Conservation (phyloP, 2,797 vertebrate species). For the Semotilus atromaculatus region DNA sequence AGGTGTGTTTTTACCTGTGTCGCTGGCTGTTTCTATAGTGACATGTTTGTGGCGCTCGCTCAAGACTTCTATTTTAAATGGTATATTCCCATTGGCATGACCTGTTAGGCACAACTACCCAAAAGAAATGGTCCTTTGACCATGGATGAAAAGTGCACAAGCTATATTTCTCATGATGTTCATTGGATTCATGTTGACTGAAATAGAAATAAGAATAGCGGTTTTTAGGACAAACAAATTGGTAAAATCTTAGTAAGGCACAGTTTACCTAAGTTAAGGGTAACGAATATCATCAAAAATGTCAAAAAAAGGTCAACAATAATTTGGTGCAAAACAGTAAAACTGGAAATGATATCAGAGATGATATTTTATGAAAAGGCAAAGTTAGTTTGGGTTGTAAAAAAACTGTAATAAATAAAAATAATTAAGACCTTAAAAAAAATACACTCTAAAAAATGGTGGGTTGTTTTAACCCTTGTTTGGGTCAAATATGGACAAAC, state of each 20-base stretch:
- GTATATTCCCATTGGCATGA: background rate
- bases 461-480: too few relatives aligned
- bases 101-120: too few relatives aligned
- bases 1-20: slow-evolving; percentile 47
- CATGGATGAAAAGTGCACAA: background rate
- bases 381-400: background rate
- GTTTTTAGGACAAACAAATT: background rate
- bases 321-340: too few relatives aligned
- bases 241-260: background rate
- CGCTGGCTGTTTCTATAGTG: slow-evolving; percentile 68
- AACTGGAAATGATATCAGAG: background rate
- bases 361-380: too few relatives aligned
- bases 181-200: background rate
- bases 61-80: slow-evolving; percentile 27
- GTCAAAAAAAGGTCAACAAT: too few relatives aligned
- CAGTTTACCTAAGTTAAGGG: background rate
- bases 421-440: too few relatives aligned
- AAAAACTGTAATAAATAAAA: background rate
- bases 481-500: too few relatives aligned
- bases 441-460: too few relatives aligned
- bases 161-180: background rate
- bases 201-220: background rate
- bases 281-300: too few relatives aligned
- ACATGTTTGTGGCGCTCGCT: slow-evolving; percentile 56
- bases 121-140: background rate